These are phyloP conservation scores for Cephalopholis sonnerati DNA, from an alignment of 2,113 vertebrate genomes.

Conservation along the genomic window DNA sequence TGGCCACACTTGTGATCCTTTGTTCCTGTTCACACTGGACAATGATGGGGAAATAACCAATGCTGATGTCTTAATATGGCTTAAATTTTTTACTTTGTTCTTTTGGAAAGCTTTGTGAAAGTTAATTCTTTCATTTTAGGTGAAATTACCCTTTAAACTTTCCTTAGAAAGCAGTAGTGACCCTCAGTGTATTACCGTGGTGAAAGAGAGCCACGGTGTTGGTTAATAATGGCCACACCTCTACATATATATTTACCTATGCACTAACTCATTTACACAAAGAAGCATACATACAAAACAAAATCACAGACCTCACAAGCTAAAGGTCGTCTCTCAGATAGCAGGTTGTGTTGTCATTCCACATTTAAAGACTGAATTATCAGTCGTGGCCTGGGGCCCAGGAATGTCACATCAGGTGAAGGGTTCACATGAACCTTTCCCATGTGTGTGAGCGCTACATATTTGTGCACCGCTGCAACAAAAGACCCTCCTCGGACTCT, in stretches of 20 bases:
- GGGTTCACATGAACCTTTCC: constrained; percentile 21
- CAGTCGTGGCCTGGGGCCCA: constrained; percentile 2
- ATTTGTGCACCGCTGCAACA: constrained; percentile 54
- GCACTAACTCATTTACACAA: background rate
- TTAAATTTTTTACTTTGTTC: background rate
- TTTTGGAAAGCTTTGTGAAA: background rate
- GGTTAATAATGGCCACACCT: constrained; percentile 1
- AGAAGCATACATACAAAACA: background rate
- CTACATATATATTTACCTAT: background rate
- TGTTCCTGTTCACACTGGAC: background rate
- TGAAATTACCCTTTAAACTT: background rate
- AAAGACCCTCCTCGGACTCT: constrained; percentile 73
- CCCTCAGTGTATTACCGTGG: background rate
- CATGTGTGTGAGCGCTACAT: background rate
- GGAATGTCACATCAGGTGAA: constrained; percentile 37
- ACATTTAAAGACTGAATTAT: constrained; percentile 40
- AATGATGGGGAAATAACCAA: background rate
- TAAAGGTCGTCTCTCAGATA: background rate
- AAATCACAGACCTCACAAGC: background rate
- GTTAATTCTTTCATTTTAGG: background rate
- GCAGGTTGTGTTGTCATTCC: constrained; percentile 16
- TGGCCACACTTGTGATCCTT: too few relatives aligned
- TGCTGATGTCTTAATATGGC: background rate
- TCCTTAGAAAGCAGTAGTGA: background rate
- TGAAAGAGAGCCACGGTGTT: background rate